Percentiles rank a stretch among this genome's conserved stretches.
phyloP scores from a whole-genome alignment of 2,113 vertebrate species.

The Phasianus colchicus region DNA sequence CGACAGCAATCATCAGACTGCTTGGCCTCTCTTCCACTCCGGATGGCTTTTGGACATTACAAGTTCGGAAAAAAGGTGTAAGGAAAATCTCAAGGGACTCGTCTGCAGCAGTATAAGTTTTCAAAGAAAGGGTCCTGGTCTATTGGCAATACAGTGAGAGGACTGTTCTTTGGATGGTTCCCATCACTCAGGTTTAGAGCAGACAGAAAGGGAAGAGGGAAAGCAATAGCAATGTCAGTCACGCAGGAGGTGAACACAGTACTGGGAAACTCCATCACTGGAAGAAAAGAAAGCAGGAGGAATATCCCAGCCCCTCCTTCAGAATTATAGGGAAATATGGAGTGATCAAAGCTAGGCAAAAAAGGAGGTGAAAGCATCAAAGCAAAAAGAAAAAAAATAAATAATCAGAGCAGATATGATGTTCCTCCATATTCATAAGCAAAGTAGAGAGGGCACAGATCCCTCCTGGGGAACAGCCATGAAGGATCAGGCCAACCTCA shows the following conservation, averaged over 20 bases:
- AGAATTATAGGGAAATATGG: not conserved
- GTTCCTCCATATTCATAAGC: not conserved
- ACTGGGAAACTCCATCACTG: not conserved
- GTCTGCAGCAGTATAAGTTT: not conserved
- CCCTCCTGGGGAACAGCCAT: not conserved
- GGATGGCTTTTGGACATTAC: not conserved
- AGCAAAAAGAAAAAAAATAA: too few species aligned
- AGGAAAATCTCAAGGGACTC: not conserved
- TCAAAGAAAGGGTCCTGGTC: not conserved
- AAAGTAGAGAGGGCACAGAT: not conserved
- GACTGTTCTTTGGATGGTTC: accelerated
- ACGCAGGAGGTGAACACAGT: not conserved
- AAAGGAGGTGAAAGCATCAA: not conserved
- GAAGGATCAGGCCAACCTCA: not conserved
- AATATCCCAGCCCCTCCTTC: not conserved
- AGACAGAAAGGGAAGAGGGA: not conserved
- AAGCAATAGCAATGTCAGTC: accelerated
- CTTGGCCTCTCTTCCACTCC: not conserved
- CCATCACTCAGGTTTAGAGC: not conserved
- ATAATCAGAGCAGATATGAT: not conserved
- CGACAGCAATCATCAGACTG: not conserved
- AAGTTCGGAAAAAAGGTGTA: not conserved
- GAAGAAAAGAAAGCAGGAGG: not conserved
- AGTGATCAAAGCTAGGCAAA: not conserved
- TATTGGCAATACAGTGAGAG: not conserved